Evolutionary conservation across 1,140 invertebrate species (phyloP), one percentile per base, ranked within the genome.

Genomic region (Neodiprion virginianus): DNA sequence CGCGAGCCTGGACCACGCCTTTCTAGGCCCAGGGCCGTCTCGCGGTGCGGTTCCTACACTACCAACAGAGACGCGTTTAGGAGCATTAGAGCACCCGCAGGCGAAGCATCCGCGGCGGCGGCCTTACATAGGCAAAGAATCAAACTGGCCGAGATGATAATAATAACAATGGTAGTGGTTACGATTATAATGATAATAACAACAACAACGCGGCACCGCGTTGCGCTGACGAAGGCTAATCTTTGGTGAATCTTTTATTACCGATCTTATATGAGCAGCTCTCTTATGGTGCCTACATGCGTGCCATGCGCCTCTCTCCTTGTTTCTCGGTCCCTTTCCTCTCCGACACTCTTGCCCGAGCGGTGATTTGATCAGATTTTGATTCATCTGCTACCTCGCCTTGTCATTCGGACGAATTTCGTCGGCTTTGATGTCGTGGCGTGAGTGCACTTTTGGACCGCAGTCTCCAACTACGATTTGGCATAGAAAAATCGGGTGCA

Each of bases 1-100:
- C 61, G 21, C 74, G 40, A 40, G 70, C 48, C 11, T 49, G 69
- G 28, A 81, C 80, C 80, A 82, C 80, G 80, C 80, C 80, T 82
- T 82, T 82, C 80, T 82, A 82, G 79, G 80, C 80, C 80, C 80
- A 82, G 80, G 80, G 80, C 80, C 80, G 67, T 12, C 61, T 14
- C 61, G 1, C 61, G 61, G 14, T 5, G 61, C 14, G 21, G 1
- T 14, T 21, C 21, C 1, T 14, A 21, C 21, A 1, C 14, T 14
- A 21, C 21, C 21, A 21, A 23, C 67, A 23, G 67, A 69, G 67
- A 69, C 67, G 61, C 14, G 17, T 23, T 23, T 69, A 47, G 67
- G 67, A 69, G 11, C 67, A 47, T 47, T 69, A 23, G 53, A 61
- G 53, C 53, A 61, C 53, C 53, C 53, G 53, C 53, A 61, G 53